Conservation (phyloP, 1,140 invertebrate genomes). For the Drosophila erecta region DNA sequence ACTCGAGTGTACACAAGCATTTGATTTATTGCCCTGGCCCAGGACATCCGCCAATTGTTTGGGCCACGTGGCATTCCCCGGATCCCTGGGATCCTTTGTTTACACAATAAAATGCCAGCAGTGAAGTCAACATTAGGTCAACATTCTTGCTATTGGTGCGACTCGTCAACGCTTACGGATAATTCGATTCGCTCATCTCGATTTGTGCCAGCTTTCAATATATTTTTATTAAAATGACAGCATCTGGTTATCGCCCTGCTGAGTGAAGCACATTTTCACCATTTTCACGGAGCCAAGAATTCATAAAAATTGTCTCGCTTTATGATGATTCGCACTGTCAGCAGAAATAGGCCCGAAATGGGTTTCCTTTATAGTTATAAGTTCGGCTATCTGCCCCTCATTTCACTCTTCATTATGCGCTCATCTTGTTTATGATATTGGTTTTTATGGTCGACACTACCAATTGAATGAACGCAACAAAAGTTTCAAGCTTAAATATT, state of each 20-base stretch:
- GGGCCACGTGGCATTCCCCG: conserved; percentile 35
- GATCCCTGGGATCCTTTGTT: conserved; percentile 29
- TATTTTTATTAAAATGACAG: conserved; percentile 58
- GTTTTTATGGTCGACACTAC: background rate
- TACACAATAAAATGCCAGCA: conserved; percentile 45
- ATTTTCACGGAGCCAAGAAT: conserved; percentile 7
- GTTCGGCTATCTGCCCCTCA: conserved; percentile 1
- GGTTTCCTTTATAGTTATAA: conserved; percentile 16
- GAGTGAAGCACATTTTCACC: conserved; percentile 28
- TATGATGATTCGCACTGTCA: conserved; percentile 47
- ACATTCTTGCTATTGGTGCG: conserved; percentile 35
- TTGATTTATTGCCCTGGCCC: conserved; percentile 60
- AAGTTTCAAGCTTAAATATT: background rate
- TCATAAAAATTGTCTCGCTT: conserved; percentile 45
- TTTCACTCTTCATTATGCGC: conserved; percentile 11
- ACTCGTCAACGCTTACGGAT: conserved; percentile 51
- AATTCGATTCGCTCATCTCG: conserved; percentile 43
- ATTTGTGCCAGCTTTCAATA: conserved; percentile 60
- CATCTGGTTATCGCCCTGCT: conserved; percentile 42
- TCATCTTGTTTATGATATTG: conserved; percentile 15
- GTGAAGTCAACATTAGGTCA: conserved; percentile 46
- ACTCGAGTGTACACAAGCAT: conserved; percentile 61
- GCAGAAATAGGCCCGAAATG: conserved; percentile 16
- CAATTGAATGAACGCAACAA: background rate
- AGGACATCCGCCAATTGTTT: conserved; percentile 62